Evolutionary conservation across 2,888 invertebrate genomes (phyloP), one percentile per base, ranked within the genome.

Genomic region (Anthoptus insignis): DNA sequence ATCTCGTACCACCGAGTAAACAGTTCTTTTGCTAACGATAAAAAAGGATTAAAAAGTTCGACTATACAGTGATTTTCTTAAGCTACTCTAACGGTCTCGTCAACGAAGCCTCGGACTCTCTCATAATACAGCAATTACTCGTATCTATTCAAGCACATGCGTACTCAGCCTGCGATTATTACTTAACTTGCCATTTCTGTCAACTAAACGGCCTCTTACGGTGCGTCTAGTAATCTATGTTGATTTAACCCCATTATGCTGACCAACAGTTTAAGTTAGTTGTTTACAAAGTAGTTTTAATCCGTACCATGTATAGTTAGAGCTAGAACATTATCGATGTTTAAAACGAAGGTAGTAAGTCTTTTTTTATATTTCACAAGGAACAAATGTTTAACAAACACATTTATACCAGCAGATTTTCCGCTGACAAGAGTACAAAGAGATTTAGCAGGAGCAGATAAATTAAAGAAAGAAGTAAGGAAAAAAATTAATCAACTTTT

Each of bases 161-260:
- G n/a, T 52, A 45, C 60, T 22, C 45, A 49, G 13, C n/a, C 53
- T 45, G 29, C 53, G 53, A 45, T 45, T 34, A 52, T 52, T 61
- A 54, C 60, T 42, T 53, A 42, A 45, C 60, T 3, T 53, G 32
- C 34, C 60, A 45, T 32, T 61, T 45, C 45, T 47, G 61, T 53
- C 60, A 53, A 60, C 32, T 16, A 24, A 24, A 52, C 47, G 47
- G 37, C 29, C 54, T 45, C 53, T 32, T 60, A 47, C 53, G 50
- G 53, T 53, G 34, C 34, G 14, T 22, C 45, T 54, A 45, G 54
- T 47, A 47, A 61, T 53, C 22, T 53, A 53, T 53, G 61, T 47
- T 61, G 32, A 54, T 61, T 34, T 61, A 61, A 61, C 53, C 61
- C 61, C 54, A 54, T 61, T 61, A 39, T 24, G 37, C 29, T 29